Evolutionary conservation across 1,140 invertebrate species (phyloP).

Genomic region (Drosophila nikananu): DNA sequence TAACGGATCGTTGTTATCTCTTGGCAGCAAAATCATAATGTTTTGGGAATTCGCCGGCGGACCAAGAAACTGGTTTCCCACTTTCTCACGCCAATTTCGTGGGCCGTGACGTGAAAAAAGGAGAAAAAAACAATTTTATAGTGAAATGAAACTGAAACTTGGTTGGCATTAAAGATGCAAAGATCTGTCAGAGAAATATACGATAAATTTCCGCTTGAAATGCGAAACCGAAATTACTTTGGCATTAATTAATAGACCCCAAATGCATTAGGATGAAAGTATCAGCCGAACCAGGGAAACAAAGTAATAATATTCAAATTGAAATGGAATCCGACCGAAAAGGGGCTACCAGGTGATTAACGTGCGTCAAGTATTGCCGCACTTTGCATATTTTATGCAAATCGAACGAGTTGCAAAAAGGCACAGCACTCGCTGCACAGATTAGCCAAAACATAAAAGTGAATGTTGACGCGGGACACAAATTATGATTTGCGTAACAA

Average conservation of each 20-base stretch:
- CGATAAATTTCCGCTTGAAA: conserved; percentile 61
- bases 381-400: conserved; percentile 59
- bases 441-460: conserved; percentile 65
- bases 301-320: conserved; percentile 10
- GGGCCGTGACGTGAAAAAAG: conserved; percentile 45
- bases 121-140: conserved; percentile 1
- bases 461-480: conserved; percentile 60
- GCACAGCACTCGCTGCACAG: conserved; percentile 38
- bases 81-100: conserved; percentile 80
- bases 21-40: conserved; percentile 6
- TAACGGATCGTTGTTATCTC: conserved; percentile 17
- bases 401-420: conserved; percentile 51
- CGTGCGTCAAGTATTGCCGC: conserved; percentile 45
- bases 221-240: conserved; percentile 54
- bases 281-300: conserved; percentile 1
- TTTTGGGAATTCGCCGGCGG: background rate
- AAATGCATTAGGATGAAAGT: conserved; percentile 25
- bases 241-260: conserved; percentile 50
- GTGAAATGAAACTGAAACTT: conserved; percentile 44
- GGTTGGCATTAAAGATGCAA: conserved; percentile 50
- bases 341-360: conserved; percentile 38
- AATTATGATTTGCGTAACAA: conserved; percentile 73
- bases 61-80: conserved; percentile 67
- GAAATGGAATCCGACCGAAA: conserved; percentile 22
- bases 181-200: conserved; percentile 50